Conservation (phyloP, 1,140 invertebrate genomes). For the Choristoneura fumiferana region DNA sequence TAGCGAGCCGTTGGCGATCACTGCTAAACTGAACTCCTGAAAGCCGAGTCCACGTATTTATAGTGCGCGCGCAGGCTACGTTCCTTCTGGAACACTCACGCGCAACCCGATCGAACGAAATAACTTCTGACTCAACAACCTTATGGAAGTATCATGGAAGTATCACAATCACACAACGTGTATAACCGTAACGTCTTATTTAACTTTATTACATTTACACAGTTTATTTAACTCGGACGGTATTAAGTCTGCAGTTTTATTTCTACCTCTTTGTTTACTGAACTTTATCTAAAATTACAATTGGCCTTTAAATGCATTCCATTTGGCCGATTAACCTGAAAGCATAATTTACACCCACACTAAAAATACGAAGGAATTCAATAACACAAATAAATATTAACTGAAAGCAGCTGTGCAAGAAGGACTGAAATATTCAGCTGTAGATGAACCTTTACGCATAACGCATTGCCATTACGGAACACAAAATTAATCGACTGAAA, state of each 20-base stretch:
- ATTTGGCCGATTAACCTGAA: no score
- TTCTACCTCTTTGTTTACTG: slow-evolving; percentile 2
- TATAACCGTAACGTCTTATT: slow-evolving; percentile 4
- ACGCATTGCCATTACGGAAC: no score
- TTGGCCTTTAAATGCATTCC: neutral
- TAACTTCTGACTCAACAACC: slow-evolving; percentile 73
- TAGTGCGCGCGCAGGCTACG: slow-evolving; percentile 60
- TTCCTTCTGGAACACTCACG: slow-evolving; percentile 70
- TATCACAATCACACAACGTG: slow-evolving; percentile 5
- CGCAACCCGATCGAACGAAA: slow-evolving; percentile 54
- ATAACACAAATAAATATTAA: no score
- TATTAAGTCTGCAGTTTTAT: slow-evolving; percentile 7
- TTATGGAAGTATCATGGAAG: no score
- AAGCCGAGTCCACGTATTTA: slow-evolving; percentile 68
- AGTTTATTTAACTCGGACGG: neutral
- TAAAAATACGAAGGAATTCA: no score
- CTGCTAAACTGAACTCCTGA: slow-evolving; percentile 74
- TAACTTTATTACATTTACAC: neutral
- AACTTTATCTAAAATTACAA: neutral
- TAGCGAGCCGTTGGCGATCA: slow-evolving; percentile 50
- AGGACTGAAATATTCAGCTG: no score
- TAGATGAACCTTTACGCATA: no score
- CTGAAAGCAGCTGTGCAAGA: no score
- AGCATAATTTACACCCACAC: no score
- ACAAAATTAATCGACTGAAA: no score